Conservation (phyloP, 2,113 vertebrate species). For the Emydura subglobosa region DNA sequence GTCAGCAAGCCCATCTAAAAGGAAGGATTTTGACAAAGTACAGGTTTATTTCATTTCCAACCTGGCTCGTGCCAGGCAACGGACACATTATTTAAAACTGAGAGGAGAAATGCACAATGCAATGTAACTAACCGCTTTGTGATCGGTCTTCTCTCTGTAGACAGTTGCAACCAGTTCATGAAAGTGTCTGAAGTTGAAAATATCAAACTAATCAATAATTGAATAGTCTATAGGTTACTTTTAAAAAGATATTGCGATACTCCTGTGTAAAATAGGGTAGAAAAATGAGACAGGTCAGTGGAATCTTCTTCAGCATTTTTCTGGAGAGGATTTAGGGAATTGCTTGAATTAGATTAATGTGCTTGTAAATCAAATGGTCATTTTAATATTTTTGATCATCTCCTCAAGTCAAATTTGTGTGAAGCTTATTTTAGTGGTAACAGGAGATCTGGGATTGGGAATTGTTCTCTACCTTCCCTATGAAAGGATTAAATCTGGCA, state of each 20-base stretch:
- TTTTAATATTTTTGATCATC: background rate
- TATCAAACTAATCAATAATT: background rate
- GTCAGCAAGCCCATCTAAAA: accelerated
- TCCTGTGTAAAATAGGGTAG: background rate
- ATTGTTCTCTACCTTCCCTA: background rate
- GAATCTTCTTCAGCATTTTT: background rate
- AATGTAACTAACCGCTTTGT: background rate
- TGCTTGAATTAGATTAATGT: background rate
- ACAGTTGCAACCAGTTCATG: background rate
- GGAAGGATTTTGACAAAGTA: background rate
- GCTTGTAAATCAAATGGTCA: background rate
- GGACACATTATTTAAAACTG: background rate
- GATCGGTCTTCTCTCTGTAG: accelerated
- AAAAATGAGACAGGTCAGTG: background rate
- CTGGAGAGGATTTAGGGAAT: background rate
- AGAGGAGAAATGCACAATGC: background rate
- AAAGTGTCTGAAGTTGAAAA: background rate
- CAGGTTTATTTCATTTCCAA: background rate
- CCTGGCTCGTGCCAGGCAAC: background rate
- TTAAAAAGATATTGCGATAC: background rate
- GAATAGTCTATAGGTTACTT: background rate
- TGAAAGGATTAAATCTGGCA: background rate
- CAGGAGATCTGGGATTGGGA: background rate
- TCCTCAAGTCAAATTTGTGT: background rate
- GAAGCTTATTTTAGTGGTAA: background rate